Conservation (phyloP, 2,113 vertebrate genomes). For the Vulpes lagopus region DNA sequence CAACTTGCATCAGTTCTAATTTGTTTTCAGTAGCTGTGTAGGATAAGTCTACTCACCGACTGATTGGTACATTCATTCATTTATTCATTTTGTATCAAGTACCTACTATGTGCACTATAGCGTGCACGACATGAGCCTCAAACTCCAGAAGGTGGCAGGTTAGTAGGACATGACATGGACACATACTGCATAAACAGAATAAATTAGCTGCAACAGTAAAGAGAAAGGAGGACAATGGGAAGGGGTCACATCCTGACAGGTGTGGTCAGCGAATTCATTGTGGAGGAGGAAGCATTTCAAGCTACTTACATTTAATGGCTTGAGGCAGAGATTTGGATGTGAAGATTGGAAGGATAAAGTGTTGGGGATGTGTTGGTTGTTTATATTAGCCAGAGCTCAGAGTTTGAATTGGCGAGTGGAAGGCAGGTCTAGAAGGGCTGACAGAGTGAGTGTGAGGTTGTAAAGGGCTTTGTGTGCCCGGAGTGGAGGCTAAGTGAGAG, state of each 20-base stretch:
- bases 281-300: background rate
- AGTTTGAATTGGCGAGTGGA: background rate
- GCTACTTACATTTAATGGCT: background rate
- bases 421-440: background rate
- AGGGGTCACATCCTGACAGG: background rate
- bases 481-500: background rate
- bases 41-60: background rate
- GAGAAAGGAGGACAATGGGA: background rate
- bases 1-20: background rate
- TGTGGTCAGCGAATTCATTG: background rate
- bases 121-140: background rate
- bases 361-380: background rate
- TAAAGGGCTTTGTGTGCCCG: background rate
- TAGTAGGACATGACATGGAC: background rate
- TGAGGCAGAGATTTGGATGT: background rate
- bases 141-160: background rate
- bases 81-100: constrained; percentile 13
- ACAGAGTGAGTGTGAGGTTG: background rate
- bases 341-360: background rate
- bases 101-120: background rate
- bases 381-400: background rate
- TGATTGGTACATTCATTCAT: background rate
- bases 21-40: constrained; percentile 28
- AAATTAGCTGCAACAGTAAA: background rate
- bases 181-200: background rate